Conservation (phyloP, 2,888 invertebrate genomes). For the Ennomos quercinarius region DNA sequence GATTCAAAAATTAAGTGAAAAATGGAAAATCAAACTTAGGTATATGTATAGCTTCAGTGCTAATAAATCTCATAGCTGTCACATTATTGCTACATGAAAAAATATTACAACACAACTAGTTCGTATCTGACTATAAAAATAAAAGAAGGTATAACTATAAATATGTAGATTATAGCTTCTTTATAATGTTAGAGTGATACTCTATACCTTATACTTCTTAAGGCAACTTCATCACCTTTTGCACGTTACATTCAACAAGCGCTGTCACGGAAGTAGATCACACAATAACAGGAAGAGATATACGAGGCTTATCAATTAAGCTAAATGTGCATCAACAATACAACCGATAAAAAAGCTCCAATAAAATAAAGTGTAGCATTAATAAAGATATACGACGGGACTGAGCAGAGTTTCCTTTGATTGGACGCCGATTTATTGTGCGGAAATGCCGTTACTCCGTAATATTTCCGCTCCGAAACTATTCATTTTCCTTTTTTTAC, state of each 20-base stretch:
- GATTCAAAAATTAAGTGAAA: not conserved
- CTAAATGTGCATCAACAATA: constrained; percentile 72
- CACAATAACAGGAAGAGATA: constrained; percentile 13
- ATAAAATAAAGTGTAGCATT: constrained; percentile 84
- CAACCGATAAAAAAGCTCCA: constrained; percentile 75
- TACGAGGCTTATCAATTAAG: constrained; percentile 64
- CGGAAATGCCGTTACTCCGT: constrained; percentile 84
- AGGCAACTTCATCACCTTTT: too few species aligned
- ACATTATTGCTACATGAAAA: too few species aligned
- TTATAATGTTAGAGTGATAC: too few species aligned
- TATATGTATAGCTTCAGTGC: too few species aligned
- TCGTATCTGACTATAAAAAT: too few species aligned
- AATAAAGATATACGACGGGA: constrained; percentile 79
- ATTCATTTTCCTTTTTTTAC: constrained; percentile 84
- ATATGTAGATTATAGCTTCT: too few species aligned
- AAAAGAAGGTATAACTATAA: too few species aligned
- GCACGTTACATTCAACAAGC: constrained; percentile 1
- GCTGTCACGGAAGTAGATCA: constrained; percentile 13
- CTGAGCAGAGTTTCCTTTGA: constrained; percentile 78
- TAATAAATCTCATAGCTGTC: too few species aligned
- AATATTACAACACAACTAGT: too few species aligned
- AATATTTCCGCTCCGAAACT: constrained; percentile 83
- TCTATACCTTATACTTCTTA: too few species aligned
- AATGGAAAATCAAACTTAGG: not conserved
- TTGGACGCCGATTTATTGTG: constrained; percentile 85